Base-by-base conservation (phyloP, 2,888 invertebrate genomes). In the Frankliniella intonsa region DNA sequence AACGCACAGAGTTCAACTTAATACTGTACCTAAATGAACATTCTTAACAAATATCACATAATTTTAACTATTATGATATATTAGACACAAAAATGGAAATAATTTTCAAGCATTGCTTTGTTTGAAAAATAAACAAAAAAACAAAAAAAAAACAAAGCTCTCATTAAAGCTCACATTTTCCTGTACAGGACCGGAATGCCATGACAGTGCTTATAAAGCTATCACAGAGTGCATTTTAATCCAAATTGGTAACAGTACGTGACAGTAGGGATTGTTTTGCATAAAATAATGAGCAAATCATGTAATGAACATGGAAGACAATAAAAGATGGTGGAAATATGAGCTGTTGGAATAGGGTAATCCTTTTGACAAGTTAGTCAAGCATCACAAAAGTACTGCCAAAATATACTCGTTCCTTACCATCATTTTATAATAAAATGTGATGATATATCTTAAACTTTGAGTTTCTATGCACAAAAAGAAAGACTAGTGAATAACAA, bases 181-280 rank as follows among this genome's bases (percentile, higher is more conserved):
- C 27, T 76, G 10, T 7, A 19, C 17, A 22, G 65, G 19, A 80
- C 55, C 55, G 38, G 27, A 81, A 81, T 81, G 81, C 76, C 76
- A 49, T 76, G 22, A 76, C 76, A 49, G n/a, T 80, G 69, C 69
- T 76, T 76, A 25, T 5, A 25, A 76, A 12, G 22, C 69, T 76
- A 76, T 76, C 69, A 76, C 25, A 25, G 69, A 25, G 69, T 76
- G 69, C 25, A 22, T 25, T 10, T 12, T 12, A 25, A 25, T 76
- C 25, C 69, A 76, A 76, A 22, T 25, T 76, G 22, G 69, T 22
- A 76, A 19, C 14, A 17, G 17, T 62, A 62, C 62, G 8, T n/a
- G 3, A 17, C 62, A 17, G 38, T 55, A 55, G 55, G 55, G 9
- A 55, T 19, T 19, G 55, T 10, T 25, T 12, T 12, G 11, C 12